phyloP scores from a whole-genome alignment of 2,113 vertebrate species.

The Pomatostomus ruficeps region DNA sequence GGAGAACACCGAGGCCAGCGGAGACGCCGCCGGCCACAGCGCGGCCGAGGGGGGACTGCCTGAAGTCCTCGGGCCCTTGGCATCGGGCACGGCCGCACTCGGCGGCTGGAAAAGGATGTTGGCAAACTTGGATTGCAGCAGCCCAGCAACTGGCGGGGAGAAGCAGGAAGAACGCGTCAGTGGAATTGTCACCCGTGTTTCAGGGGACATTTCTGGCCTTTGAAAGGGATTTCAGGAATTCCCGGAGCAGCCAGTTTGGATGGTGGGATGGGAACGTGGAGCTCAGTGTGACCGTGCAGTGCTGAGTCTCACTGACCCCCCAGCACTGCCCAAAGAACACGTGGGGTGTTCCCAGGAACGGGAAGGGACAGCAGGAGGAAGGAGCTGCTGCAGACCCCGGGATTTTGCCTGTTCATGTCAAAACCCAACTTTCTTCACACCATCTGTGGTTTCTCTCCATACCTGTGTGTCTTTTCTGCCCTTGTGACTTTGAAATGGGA shows the following conservation, averaged over 20 bases:
- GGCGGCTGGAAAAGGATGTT: slow-evolving; percentile 32
- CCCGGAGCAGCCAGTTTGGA: neutral
- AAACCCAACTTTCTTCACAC: neutral
- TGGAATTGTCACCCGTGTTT: rapidly evolving
- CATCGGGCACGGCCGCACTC: slow-evolving; percentile 38
- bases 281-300: neutral
- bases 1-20: slow-evolving; percentile 53
- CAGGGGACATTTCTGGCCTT: neutral
- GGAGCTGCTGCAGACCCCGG: neutral
- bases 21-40: slow-evolving; percentile 53
- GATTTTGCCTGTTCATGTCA: neutral
- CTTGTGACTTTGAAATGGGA: slow-evolving; percentile 69
- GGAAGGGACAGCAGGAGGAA: neutral
- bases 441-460: neutral
- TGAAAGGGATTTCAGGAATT: neutral
- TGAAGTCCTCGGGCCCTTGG: neutral
- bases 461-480: slow-evolving; percentile 74
- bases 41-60: neutral
- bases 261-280: rapidly evolving
- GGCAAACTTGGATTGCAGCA: slow-evolving; percentile 82
- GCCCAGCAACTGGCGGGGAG: slow-evolving; percentile 71
- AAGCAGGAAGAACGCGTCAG: rapidly evolving
- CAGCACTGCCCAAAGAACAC: neutral
- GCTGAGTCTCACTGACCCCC: neutral
- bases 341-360: rapidly evolving